Conservation (phyloP, 2,888 invertebrate genomes). For the Nymphalis urticae region DNA sequence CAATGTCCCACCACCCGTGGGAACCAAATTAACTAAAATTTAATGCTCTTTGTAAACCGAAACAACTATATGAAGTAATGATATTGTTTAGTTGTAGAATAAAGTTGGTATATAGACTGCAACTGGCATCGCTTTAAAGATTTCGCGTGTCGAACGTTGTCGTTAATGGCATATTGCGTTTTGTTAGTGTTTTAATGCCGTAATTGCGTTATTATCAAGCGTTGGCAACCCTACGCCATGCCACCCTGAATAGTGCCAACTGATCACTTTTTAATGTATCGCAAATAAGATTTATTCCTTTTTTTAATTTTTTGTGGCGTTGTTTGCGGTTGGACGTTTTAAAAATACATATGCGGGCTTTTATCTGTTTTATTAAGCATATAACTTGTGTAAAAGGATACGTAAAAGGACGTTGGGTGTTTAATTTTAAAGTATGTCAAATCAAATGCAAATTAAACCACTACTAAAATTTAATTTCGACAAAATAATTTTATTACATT, state of each 20-base stretch:
- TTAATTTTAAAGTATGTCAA: neutral
- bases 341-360: constrained; percentile 12
- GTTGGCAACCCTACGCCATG: constrained; percentile 9
- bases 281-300: constrained; percentile 31
- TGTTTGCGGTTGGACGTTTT: constrained; percentile 10
- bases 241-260: constrained; percentile 30
- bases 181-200: neutral
- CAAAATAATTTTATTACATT: no score
- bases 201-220: constrained; percentile 3
- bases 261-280: constrained; percentile 39
- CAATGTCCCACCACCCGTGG: no score
- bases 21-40: no score
- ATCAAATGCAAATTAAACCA: neutral
- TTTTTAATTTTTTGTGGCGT: constrained; percentile 16
- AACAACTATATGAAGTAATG: no score
- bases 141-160: no score
- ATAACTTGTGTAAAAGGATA: neutral
- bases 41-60: no score
- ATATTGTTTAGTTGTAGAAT: no score
- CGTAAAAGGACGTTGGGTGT: neutral
- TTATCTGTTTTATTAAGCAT: constrained; percentile 10
- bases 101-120: no score
- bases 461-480: no score
- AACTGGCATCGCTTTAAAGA: no score
- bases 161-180: neutral